These are phyloP conservation scores for Orestias chungarensis DNA, from an alignment of 2,797 vertebrate genomes.

Conservation along the genomic window DNA sequence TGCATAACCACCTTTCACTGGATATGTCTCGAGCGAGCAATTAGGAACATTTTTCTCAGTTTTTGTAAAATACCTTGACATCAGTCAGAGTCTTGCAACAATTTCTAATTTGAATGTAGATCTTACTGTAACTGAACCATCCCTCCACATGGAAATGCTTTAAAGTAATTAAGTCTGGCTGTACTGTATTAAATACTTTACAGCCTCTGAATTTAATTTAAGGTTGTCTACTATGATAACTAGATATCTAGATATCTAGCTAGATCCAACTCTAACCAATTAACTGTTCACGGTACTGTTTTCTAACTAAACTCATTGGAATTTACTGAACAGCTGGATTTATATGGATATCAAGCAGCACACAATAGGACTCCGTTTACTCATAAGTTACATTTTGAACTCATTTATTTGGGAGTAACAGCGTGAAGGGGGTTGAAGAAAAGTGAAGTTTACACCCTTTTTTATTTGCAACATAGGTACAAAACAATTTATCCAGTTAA, in stretches of 20 bases:
- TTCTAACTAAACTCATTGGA: too few relatives aligned
- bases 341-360: too few relatives aligned
- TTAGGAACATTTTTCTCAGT: neutral
- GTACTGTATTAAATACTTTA: neutral
- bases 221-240: too few relatives aligned
- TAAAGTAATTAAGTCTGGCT: neutral
- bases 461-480: neutral
- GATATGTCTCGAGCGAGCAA: neutral
- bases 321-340: too few relatives aligned
- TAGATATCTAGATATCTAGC: too few relatives aligned
- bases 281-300: neutral
- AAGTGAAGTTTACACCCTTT: too few relatives aligned
- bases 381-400: too few relatives aligned
- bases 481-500: neutral
- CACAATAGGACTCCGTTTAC: neutral
- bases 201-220: too few relatives aligned
- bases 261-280: too few relatives aligned
- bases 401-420: neutral
- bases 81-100: neutral
- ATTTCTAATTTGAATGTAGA: neutral
- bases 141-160: neutral
- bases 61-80: neutral
- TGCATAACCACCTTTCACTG: neutral
- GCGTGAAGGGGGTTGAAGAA: neutral
- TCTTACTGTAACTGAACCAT: neutral